Evolutionary conservation across 92 coral and sea anemone genomes (phyloP), one percentile per base, ranked within the genome.

Genomic region (Chrysogorgia sp.): DNA sequence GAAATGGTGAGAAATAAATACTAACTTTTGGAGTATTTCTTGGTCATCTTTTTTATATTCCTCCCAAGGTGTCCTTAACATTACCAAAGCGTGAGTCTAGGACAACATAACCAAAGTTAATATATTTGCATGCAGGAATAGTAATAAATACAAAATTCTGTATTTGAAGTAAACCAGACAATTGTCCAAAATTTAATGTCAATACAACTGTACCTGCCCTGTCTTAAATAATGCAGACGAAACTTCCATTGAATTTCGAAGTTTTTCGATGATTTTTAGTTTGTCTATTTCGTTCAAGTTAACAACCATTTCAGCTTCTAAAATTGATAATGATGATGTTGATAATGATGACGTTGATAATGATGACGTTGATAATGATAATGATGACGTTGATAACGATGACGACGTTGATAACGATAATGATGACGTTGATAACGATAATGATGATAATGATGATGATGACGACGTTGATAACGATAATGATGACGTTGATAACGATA

Each of bases 41-140:
- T 64, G 64, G 81, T 93, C 96, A 71, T 78, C 80, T 41, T 75
- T 84, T 48, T 81, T 86, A 77, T 88, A 93, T 37, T 92, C 92
- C 33, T 88, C 86, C 98, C 98, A 93, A 0, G 90, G 49, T 0
- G 87, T 86, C 60, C 85, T 87, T 43, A 93, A 85, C 26, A 58
- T 78, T 25, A 74, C 84, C 23, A 83, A 50, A 7, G 84, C 92
- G 31, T 76, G 82, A 45, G 84, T 66, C 98, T 93, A 53, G 74
- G 10, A 71, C 2, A 69, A 69, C 2, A 47, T 10, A 69, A n/a
- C n/a, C n/a, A n/a, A n/a, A n/a, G 34, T 63, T 63, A 34, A 20
- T 4, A 4, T 20, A 0, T 28, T 32, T 10, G 40, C 10, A 61
- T 17, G n/a, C n/a, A n/a, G n/a, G 23, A 17, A 56, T 20, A 28